phyloP scores from a whole-genome alignment of 1,140 invertebrate genomes.

The Pseudoatta argentina region DNA sequence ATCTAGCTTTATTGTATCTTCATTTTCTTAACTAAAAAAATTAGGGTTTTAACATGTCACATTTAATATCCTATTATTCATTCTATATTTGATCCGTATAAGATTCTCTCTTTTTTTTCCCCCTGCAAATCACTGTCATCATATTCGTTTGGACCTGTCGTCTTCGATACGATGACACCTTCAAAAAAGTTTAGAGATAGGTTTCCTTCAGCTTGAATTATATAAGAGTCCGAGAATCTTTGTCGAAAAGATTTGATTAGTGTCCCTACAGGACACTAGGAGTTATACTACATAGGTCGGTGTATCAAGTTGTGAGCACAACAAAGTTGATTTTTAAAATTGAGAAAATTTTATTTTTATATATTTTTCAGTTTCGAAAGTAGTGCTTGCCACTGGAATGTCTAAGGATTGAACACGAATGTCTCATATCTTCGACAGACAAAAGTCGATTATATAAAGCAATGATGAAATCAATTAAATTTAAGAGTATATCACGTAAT shows the following conservation, averaged over 20 bases:
- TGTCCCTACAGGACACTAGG: constrained; percentile 6
- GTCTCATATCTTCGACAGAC: background rate
- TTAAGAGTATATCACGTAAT: background rate
- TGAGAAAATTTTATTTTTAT: background rate
- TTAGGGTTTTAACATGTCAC: background rate
- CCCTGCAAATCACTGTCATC: constrained; percentile 19
- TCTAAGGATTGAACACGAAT: background rate
- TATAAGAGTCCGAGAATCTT: constrained; percentile 21
- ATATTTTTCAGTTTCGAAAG: constrained; percentile 6
- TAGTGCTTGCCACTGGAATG: background rate
- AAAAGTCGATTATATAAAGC: background rate
- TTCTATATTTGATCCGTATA: background rate
- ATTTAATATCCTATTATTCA: constrained; percentile 9
- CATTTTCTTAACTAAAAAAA: background rate
- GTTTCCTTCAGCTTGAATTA: constrained; percentile 29
- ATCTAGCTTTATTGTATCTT: background rate
- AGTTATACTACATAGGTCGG: constrained; percentile 2
- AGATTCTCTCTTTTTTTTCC: background rate
- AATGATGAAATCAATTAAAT: background rate
- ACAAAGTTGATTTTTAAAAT: constrained; percentile 12
- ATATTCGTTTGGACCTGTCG: background rate
- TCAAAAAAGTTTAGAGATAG: constrained; percentile 26
- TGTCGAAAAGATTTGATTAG: constrained; percentile 35
- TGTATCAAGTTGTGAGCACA: background rate
- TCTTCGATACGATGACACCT: constrained; percentile 9